Conservation (phyloP, 2,797 vertebrate genomes). For the Rhyacichthys aspro region DNA sequence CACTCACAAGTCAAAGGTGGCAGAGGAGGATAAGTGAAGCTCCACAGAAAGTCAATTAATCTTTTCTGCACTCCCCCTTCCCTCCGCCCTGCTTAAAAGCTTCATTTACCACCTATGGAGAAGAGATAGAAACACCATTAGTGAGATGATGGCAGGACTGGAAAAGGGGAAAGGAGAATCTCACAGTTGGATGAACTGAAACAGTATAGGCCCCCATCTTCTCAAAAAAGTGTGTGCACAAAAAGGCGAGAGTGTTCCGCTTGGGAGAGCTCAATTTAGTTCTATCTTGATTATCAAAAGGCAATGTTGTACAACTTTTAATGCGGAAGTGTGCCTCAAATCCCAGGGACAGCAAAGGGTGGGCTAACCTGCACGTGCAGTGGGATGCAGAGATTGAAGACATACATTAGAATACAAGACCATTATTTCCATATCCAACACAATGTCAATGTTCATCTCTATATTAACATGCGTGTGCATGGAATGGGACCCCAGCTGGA, state of each 20-base stretch:
- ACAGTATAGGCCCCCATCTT: constrained; percentile 83
- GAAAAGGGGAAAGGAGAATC: constrained; percentile 89
- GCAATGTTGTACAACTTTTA: constrained; percentile 85
- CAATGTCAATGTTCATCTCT: constrained; percentile 28
- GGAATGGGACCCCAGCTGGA: constrained; percentile 68
- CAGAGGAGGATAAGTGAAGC: constrained; percentile 73
- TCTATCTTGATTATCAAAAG: constrained; percentile 86
- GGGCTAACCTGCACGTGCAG: constrained; percentile 46
- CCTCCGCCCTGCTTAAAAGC: constrained; percentile 85
- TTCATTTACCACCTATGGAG: constrained; percentile 96
- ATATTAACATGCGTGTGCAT: constrained; percentile 43
- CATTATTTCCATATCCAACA: constrained; percentile 65
- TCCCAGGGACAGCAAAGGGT: constrained; percentile 67
- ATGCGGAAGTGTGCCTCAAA: constrained; percentile 90
- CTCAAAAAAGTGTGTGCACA: constrained; percentile 57
- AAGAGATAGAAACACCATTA: constrained; percentile 98
- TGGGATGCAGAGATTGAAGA: constrained; percentile 23
- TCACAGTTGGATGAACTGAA: constrained; percentile 95
- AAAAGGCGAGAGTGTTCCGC: constrained; percentile 69
- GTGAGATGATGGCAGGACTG: constrained; percentile 91
- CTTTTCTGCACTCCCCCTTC: constrained; percentile 69
- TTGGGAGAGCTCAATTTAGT: constrained; percentile 73
- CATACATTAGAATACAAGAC: constrained; percentile 45
- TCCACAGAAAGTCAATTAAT: constrained; percentile 79
- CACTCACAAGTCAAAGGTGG: constrained; percentile 73